These are phyloP conservation scores for Mystacornis crossleyi DNA, from an alignment of 2,113 vertebrate genomes.

Conservation along the genomic window DNA sequence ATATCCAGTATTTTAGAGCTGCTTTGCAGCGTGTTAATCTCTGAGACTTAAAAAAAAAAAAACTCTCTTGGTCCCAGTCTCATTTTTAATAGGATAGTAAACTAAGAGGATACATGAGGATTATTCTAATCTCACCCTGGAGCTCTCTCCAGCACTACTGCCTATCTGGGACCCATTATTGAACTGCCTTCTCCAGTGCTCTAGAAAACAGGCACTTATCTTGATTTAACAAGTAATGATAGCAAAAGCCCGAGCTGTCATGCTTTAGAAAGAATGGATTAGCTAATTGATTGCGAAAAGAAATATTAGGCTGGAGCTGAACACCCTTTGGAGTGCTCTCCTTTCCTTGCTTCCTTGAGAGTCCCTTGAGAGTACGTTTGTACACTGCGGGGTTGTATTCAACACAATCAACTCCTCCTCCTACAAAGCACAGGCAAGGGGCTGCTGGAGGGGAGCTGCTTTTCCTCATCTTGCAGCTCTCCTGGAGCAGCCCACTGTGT, in stretches of 20 bases:
- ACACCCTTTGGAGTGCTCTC: background rate
- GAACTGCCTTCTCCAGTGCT: background rate
- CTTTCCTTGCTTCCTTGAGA: background rate
- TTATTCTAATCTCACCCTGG: constrained; percentile 52
- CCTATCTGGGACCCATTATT: background rate
- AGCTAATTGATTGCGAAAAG: constrained; percentile 29
- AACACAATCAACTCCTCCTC: background rate
- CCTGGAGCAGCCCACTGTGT: background rate
- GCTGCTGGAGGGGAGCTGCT: background rate
- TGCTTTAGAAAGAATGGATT: background rate
- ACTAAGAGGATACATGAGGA: constrained; percentile 46
- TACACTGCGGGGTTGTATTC: accelerated
- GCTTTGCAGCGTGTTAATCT: constrained; percentile 28
- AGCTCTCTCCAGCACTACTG: constrained; percentile 8
- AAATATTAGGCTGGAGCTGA: background rate
- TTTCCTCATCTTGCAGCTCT: background rate
- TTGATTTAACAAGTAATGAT: constrained; percentile 48
- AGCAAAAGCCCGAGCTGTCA: constrained; percentile 26
- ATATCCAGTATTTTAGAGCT: constrained; percentile 22
- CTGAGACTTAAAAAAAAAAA: background rate
- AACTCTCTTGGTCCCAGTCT: background rate
- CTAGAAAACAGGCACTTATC: constrained; percentile 49
- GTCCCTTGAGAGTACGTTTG: background rate
- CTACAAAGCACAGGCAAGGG: background rate
- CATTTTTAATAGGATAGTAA: constrained; percentile 47